phyloP scores from a whole-genome alignment of 2,113 vertebrate species.

The Talpa occidentalis region DNA sequence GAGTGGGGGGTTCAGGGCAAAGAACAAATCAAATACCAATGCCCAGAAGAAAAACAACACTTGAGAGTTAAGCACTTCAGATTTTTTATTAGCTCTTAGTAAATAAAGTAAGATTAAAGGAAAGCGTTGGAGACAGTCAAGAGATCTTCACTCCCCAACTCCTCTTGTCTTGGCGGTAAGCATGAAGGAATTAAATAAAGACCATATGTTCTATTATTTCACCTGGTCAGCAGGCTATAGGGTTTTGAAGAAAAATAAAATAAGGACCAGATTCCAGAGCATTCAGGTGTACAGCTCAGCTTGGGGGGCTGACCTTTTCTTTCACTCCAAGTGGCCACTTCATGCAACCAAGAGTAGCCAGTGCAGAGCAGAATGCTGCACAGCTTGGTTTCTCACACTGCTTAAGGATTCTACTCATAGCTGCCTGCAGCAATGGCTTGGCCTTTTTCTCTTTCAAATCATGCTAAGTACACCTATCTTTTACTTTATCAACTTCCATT shows the following conservation, averaged over 20 bases:
- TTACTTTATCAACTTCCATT: background rate
- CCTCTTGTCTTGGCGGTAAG: constrained; percentile 70
- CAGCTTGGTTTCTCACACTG: constrained; percentile 37
- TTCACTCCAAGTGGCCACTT: constrained; percentile 61
- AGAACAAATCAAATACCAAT: constrained; percentile 70
- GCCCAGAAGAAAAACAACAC: constrained; percentile 71
- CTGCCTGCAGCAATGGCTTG: background rate
- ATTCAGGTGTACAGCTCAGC: constrained; percentile 59
- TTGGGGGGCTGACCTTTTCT: constrained; percentile 44
- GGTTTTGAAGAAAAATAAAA: constrained; percentile 48
- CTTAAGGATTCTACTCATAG: constrained; percentile 18
- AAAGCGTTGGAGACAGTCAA: constrained; percentile 72
- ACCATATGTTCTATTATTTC: constrained; percentile 76
- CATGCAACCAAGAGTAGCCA: background rate
- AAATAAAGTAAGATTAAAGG: constrained; percentile 82
- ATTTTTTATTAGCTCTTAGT: constrained; percentile 79
- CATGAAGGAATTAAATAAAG: constrained; percentile 68
- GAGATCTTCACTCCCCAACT: constrained; percentile 70
- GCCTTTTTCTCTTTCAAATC: constrained; percentile 53
- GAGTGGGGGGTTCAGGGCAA: constrained; percentile 9
- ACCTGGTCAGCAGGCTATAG: constrained; percentile 69
- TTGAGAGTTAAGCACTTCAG: constrained; percentile 76
- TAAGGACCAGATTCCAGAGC: constrained; percentile 33
- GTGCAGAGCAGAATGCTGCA: background rate
- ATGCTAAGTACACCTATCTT: background rate